These are phyloP conservation scores for Chionis minor DNA, from an alignment of 2,113 vertebrate genomes.

Conservation along the genomic window DNA sequence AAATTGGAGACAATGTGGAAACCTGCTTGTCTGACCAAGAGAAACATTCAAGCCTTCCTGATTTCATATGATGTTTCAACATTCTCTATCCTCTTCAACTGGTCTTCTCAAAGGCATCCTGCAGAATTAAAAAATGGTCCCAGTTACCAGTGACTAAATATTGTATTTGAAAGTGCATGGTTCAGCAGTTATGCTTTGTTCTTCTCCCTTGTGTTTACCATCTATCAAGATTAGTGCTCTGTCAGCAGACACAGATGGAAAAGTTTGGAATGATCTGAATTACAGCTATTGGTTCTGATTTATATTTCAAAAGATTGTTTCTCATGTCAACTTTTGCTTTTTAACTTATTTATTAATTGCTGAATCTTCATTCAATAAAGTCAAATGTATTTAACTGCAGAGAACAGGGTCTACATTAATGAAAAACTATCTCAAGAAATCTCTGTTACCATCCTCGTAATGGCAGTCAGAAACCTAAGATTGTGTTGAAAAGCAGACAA, in stretches of 20 bases:
- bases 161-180: not conserved
- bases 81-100: not conserved
- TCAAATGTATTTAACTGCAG: not conserved
- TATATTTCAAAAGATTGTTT: not conserved
- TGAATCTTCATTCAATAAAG: not conserved
- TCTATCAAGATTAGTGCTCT: not conserved
- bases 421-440: not conserved
- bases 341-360: not conserved
- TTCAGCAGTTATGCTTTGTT: not conserved
- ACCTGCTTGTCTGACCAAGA: not conserved
- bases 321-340: not conserved
- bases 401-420: not conserved
- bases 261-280: not conserved
- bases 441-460: not conserved
- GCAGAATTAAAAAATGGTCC: not conserved
- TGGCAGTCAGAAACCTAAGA: not conserved
- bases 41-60: not conserved
- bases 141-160: not conserved
- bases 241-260: not conserved
- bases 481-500: not conserved
- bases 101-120: not conserved
- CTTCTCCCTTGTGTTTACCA: not conserved
- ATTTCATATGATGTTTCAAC: not conserved
- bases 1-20: not conserved
- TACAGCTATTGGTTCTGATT: not conserved